These are phyloP conservation scores for Pterocles gutturalis DNA, from an alignment of 2,113 vertebrate species.

Conservation along the genomic window DNA sequence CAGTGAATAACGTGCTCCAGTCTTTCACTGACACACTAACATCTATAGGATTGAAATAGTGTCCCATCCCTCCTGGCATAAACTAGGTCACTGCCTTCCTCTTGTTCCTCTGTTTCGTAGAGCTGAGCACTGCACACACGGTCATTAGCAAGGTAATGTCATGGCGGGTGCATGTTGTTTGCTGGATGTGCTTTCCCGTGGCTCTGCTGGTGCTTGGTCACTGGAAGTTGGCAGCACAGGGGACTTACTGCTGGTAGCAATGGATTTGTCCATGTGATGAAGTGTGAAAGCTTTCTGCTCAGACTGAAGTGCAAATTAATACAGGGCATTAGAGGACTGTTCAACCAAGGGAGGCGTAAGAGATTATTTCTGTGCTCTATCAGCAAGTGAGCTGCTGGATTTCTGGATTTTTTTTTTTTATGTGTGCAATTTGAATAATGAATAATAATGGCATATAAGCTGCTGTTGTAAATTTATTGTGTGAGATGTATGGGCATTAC, in stretches of 20 bases:
- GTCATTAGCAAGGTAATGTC: accelerated
- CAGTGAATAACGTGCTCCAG: not conserved
- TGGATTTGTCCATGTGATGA: not conserved
- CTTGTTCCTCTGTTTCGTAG: not conserved
- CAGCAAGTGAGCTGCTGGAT: not conserved
- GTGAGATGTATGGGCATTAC: not conserved
- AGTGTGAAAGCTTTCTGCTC: not conserved
- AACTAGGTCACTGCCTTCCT: not conserved
- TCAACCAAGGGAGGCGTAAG: not conserved
- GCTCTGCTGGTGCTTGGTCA: accelerated
- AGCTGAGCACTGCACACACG: accelerated
- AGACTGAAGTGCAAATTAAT: not conserved
- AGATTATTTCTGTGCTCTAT: not conserved
- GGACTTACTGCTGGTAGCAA: accelerated
- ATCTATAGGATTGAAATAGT: not conserved
- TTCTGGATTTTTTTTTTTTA: not conserved
- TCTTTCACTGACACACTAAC: not conserved
- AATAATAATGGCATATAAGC: slow-evolving; percentile 1
- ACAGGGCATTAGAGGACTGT: not conserved
- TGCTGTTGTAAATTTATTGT: not conserved
- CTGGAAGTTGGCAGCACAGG: not conserved
- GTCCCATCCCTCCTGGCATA: not conserved
- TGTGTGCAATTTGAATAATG: not conserved
- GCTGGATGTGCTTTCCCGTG: not conserved
- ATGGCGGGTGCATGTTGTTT: not conserved